Evolutionary conservation across 2,797 vertebrate species (phyloP).

Genomic region (Melanotaenia pygmaea): DNA sequence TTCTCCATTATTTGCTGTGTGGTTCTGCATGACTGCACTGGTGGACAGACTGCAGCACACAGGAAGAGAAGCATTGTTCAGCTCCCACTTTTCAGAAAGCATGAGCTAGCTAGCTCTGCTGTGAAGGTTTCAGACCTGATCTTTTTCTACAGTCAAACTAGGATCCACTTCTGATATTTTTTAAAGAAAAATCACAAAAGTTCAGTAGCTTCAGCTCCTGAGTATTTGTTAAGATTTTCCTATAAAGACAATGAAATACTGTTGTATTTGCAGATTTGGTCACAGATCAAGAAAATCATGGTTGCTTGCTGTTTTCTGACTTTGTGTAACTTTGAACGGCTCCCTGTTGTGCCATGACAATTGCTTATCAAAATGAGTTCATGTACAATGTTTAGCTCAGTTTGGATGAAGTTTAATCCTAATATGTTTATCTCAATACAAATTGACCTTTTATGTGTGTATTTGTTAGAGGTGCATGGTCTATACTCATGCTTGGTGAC

Average conservation of each 20-base stretch:
- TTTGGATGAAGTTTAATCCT: neutral
- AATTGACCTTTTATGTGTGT: neutral
- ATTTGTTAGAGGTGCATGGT: neutral
- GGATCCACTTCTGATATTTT: constrained; percentile 32
- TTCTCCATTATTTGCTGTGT: constrained; percentile 55
- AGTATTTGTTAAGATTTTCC: neutral
- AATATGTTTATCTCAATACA: neutral
- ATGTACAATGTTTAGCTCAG: neutral
- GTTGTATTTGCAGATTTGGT: neutral
- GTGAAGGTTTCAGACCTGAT: constrained; percentile 51
- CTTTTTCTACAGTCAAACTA: constrained; percentile 46
- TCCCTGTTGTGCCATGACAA: neutral
- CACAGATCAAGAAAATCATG: neutral
- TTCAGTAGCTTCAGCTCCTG: neutral
- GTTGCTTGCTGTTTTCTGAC: neutral
- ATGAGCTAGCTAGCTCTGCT: constrained; percentile 47
- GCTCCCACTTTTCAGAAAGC: constrained; percentile 55
- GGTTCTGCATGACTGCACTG: constrained; percentile 61
- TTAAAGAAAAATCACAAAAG: neutral
- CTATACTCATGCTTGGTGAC: neutral
- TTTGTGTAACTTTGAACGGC: neutral
- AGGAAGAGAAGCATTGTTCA: constrained; percentile 64
- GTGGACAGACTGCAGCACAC: constrained; percentile 72
- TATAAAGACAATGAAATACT: neutral
- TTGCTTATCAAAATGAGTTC: neutral